Evolutionary conservation across 2,797 vertebrate genomes (phyloP).

Genomic region (Calcarius lapponicus): DNA sequence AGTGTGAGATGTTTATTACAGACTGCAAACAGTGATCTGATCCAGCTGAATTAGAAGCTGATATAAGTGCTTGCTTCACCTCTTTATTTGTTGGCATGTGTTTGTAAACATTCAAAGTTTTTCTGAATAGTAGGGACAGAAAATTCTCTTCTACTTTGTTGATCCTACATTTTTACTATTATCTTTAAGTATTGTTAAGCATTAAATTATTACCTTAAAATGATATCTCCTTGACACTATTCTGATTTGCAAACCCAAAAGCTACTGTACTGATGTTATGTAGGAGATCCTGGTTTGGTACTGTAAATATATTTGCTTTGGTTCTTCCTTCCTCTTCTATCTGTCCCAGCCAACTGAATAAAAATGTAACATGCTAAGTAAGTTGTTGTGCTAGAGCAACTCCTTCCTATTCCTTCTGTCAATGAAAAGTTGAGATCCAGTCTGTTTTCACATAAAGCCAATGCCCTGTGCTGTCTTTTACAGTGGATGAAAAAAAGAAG

Average conservation of each 20-base stretch:
- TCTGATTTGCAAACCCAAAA: not conserved
- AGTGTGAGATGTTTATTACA: slow-evolving; percentile 53
- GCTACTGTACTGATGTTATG: not conserved
- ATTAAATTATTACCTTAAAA: not conserved
- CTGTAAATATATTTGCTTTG: not conserved
- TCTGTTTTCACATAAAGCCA: not conserved
- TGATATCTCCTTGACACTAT: not conserved
- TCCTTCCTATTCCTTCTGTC: not conserved
- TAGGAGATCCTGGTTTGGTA: not conserved
- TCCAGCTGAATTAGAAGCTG: slow-evolving; percentile 29
- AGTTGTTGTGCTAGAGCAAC: not conserved
- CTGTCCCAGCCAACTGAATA: not conserved
- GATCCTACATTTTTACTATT: not conserved
- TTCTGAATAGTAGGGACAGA: not conserved
- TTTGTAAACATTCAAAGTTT: slow-evolving; percentile 20
- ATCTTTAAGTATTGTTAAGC: not conserved
- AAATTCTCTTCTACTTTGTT: not conserved
- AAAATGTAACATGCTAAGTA: not conserved
- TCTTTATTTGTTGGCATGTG: slow-evolving; percentile 20
- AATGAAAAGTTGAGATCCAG: not conserved
- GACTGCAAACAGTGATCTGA: slow-evolving; percentile 47
- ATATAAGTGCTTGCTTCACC: not conserved
- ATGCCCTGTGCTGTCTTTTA: not conserved
- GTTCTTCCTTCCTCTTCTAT: not conserved
- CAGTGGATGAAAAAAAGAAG: not conserved